Evolutionary conservation across 2,113 vertebrate genomes (phyloP).

Genomic region (Anarrhichthys ocellatus): DNA sequence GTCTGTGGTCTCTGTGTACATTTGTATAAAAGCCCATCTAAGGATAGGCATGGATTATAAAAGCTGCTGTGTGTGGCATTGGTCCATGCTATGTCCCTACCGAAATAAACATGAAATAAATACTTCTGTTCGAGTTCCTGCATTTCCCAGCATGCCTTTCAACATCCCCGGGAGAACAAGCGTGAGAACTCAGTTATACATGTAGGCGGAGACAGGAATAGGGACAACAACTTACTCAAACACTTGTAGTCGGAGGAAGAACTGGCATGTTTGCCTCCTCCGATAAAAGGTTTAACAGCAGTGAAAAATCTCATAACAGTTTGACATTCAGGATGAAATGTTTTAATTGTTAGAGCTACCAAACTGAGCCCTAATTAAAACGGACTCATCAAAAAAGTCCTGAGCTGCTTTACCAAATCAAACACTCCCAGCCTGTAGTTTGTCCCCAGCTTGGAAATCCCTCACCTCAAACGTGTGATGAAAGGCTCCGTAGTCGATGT

Average conservation of each 20-base stretch:
- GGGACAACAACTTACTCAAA: conserved; percentile 26
- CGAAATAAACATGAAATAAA: conserved; percentile 39
- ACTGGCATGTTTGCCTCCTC: neutral
- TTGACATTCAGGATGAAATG: neutral
- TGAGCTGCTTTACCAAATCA: neutral
- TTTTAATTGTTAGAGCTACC: neutral
- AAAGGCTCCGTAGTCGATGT: conserved; percentile 93
- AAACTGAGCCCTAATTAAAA: neutral
- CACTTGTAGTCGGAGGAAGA: neutral
- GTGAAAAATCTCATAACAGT: neutral
- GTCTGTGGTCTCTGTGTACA: neutral
- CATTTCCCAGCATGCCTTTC: conserved; percentile 65
- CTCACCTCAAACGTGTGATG: conserved; percentile 91
- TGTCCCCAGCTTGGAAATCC: neutral
- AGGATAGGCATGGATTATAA: neutral
- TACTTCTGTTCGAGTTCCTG: conserved; percentile 27
- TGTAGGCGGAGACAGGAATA: conserved; percentile 67
- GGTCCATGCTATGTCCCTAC: conserved; percentile 1
- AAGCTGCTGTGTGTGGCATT: neutral
- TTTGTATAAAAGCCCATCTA: neutral
- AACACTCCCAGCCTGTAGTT: neutral
- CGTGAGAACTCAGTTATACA: conserved; percentile 39
- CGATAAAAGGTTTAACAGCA: neutral
- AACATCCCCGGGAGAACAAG: conserved; percentile 38
- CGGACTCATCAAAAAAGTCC: too few species aligned